Evolutionary conservation across 2,797 vertebrate species (phyloP).

Genomic region (Ctenopoma kingsleyae): DNA sequence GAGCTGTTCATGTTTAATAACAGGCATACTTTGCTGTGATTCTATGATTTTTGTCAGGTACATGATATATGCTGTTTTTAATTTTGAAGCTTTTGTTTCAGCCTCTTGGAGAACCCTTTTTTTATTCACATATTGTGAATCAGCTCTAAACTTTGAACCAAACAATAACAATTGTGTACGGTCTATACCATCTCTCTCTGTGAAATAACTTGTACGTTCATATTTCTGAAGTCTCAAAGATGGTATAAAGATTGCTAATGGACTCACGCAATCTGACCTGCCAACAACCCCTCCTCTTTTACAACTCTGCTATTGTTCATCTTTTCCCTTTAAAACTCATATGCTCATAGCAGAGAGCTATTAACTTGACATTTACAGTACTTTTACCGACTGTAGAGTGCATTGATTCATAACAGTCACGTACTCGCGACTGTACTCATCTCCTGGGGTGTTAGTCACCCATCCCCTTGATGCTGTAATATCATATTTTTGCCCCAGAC

Average conservation of each 20-base stretch:
- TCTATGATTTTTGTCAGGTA: conserved; percentile 19
- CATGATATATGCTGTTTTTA: conserved; percentile 13
- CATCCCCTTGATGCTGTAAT: conserved; percentile 56
- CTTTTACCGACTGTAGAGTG: conserved; percentile 78
- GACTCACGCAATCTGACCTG: conserved; percentile 73
- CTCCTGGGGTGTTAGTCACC: conserved; percentile 70
- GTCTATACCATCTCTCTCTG: conserved; percentile 20
- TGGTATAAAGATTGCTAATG: conserved; percentile 60
- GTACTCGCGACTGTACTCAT: conserved; percentile 73
- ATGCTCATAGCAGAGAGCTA: conserved; percentile 60
- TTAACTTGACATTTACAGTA: conserved; percentile 80
- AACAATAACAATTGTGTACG: conserved; percentile 15
- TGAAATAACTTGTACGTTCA: conserved; percentile 35
- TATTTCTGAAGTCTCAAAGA: conserved; percentile 41
- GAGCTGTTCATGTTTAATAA: conserved; percentile 22
- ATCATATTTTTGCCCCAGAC: conserved; percentile 80
- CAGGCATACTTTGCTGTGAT: conserved; percentile 1
- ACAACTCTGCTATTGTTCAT: conserved; percentile 77
- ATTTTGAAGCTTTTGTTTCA: conserved; percentile 20
- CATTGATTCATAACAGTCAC: conserved; percentile 83
- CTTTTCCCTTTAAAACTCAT: conserved; percentile 78
- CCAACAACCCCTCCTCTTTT: conserved; percentile 72
- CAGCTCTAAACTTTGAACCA: not conserved
- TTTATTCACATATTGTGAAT: not conserved
- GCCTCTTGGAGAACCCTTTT: not conserved